Base-by-base conservation (phyloP, 1,140 invertebrate genomes). In the Eriocheir sinensis region DNA sequence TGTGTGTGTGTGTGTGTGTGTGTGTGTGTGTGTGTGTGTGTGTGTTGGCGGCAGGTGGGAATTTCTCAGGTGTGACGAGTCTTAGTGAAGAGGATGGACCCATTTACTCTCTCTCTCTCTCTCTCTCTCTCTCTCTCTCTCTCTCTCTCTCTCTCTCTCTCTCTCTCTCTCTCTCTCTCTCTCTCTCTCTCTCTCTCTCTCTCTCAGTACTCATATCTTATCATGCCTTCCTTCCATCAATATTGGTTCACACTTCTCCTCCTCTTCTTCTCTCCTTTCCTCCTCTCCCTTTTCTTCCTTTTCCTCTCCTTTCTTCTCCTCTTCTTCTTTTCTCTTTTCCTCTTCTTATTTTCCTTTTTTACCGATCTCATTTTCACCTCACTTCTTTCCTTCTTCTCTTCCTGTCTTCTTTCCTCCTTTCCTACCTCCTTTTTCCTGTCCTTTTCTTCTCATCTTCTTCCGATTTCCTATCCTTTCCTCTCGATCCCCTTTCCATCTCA, bases 41-140 rank as follows among this genome's bases (percentile, higher is more conserved):
- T 21, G 12, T 72, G 8, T 21, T n/a, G 60, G 60, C 21, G 3
- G 6, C 21, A n/a, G 21, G 21, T n/a, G 27, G 27, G 60, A 72
- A 72, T 72, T n/a, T 72, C 60, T 72, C 60, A 72, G 60, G 60
- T 72, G 60, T 72, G 60, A 72, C 60, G 60, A n/a, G n/a, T n/a
- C 60, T 72, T n/a, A 72, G 60, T 72, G 60, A 72, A 72, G 60
- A 72, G 60, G 60, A 72, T 72, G 27, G 60, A 72, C 60, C 6
- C 60, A n/a, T 72, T n/a, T 48, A 8, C 44, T 48, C 44, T 48
- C 15, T 72, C 27, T n/a, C 60, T n/a, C 27, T 72, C 60, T 72
- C 27, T n/a, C 60, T 72, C n/a, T 27, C 27, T n/a, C n/a, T n/a
- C 60, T 72, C 27, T n/a, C 60, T n/a, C 60, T 72, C 60, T 72